phyloP scores from a whole-genome alignment of 1,140 invertebrate species.

The Lepeophtheirus salmonis region DNA sequence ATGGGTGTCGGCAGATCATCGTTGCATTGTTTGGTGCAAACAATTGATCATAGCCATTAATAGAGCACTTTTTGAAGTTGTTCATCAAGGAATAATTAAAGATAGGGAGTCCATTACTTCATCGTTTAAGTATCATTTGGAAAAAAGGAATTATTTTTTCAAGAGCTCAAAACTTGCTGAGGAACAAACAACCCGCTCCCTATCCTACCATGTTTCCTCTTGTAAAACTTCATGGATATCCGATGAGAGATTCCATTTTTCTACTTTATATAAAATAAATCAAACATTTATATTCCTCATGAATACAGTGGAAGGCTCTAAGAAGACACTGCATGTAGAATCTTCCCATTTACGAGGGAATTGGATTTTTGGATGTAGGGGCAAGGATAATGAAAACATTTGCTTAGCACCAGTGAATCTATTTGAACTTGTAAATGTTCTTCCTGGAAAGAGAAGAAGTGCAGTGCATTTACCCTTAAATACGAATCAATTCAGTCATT shows the following conservation, averaged over 20 bases:
- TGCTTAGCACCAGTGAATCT: slow-evolving; percentile 41
- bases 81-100: slow-evolving; percentile 29
- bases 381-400: slow-evolving; percentile 23
- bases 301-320: neutral
- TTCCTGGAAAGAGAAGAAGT: slow-evolving; percentile 32
- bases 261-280: slow-evolving; percentile 6
- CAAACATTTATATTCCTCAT: slow-evolving; percentile 18
- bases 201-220: neutral
- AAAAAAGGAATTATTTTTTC: slow-evolving; percentile 29
- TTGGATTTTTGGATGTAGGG: slow-evolving; percentile 20
- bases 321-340: neutral
- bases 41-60: slow-evolving; percentile 59
- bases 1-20: slow-evolving; percentile 70
- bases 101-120: slow-evolving; percentile 27
- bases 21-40: slow-evolving; percentile 74
- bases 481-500: slow-evolving; percentile 42
- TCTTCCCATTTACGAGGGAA: slow-evolving; percentile 22
- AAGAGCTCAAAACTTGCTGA: slow-evolving; percentile 19
- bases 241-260: slow-evolving; percentile 34
- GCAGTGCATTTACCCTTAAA: slow-evolving; percentile 41
- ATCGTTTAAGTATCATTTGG: slow-evolving; percentile 38
- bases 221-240: slow-evolving; percentile 9
- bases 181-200: neutral
- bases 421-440: slow-evolving; percentile 35
- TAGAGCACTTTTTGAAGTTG: slow-evolving; percentile 57